Evolutionary conservation across 2,888 invertebrate genomes (phyloP).

Genomic region (Stegana nigrithorax): DNA sequence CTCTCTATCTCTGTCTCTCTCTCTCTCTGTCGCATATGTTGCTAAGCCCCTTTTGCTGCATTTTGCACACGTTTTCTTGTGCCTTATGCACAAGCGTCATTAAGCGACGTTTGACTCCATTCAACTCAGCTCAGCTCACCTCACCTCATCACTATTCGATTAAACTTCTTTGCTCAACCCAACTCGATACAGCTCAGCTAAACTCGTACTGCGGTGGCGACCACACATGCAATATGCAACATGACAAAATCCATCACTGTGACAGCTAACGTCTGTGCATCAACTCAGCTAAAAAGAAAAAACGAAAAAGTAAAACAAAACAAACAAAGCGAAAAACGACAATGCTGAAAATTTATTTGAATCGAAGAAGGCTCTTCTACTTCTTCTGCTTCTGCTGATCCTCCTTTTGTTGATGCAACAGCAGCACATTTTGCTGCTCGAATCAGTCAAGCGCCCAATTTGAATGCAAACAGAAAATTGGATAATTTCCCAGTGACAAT

Average conservation of each 20-base stretch:
- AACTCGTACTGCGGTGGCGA: conserved; percentile 20
- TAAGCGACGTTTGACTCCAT: neutral
- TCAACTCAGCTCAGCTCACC: too few species aligned
- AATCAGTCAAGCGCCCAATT: conserved; percentile 48
- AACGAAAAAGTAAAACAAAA: too few species aligned
- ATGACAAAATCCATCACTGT: conserved; percentile 52
- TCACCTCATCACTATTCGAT: too few species aligned
- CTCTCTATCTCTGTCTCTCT: neutral
- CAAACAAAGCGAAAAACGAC: too few species aligned
- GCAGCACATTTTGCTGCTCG: too few species aligned
- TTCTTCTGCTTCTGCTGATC: too few species aligned
- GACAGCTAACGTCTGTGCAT: conserved; percentile 42
- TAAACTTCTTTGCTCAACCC: too few species aligned
- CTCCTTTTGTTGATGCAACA: too few species aligned
- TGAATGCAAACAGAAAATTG: conserved; percentile 67
- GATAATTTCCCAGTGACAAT: conserved; percentile 68
- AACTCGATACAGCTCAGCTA: neutral
- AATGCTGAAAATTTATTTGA: conserved; percentile 51
- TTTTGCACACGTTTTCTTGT: neutral
- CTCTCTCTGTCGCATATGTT: neutral
- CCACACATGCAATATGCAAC: conserved; percentile 32
- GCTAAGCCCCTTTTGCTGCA: neutral
- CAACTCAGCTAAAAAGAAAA: too few species aligned
- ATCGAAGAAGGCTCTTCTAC: conserved; percentile 55
- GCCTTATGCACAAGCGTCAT: conserved; percentile 1